These are phyloP conservation scores for Xestobium rufovillosum DNA, from an alignment of 2,888 invertebrate genomes.

Conservation along the genomic window DNA sequence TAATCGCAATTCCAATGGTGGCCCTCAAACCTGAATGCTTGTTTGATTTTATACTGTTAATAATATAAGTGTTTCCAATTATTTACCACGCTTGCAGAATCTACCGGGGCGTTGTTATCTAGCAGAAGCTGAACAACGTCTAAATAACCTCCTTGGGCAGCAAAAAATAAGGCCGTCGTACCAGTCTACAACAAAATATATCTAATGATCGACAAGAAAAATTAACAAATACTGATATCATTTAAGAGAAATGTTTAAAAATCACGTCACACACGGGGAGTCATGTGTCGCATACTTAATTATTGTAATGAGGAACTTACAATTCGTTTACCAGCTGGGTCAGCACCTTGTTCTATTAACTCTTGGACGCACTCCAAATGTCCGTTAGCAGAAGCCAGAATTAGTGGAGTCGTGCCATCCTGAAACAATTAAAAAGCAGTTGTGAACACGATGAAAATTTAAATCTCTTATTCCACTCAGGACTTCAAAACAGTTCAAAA, in stretches of 20 bases:
- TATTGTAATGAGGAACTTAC: constrained; percentile 42
- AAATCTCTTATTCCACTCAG: no score
- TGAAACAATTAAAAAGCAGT: constrained; percentile 38
- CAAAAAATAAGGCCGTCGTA: constrained; percentile 88
- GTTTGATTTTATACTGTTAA: no score
- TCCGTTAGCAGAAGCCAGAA: constrained; percentile 85
- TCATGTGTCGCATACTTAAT: background rate
- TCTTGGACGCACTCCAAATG: constrained; percentile 82
- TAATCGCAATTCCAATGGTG: no score
- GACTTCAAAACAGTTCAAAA: no score
- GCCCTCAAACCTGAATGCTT: no score
- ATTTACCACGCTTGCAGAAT: constrained; percentile 70
- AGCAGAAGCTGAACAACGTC: constrained; percentile 74
- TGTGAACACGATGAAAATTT: constrained; percentile 13
- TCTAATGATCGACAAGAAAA: constrained; percentile 6
- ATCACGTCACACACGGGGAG: no score
- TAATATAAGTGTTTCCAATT: background rate
- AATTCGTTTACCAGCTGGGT: constrained; percentile 75
- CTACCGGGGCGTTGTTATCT: constrained; percentile 69
- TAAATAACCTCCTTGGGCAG: constrained; percentile 85
- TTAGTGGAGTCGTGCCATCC: constrained; percentile 92
- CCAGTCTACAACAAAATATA: constrained; percentile 62
- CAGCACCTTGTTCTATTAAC: constrained; percentile 84
- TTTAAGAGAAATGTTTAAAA: no score
- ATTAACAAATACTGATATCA: no score